Evolutionary conservation across 2,888 invertebrate genomes (phyloP).

Genomic region (Nysson spinosus): DNA sequence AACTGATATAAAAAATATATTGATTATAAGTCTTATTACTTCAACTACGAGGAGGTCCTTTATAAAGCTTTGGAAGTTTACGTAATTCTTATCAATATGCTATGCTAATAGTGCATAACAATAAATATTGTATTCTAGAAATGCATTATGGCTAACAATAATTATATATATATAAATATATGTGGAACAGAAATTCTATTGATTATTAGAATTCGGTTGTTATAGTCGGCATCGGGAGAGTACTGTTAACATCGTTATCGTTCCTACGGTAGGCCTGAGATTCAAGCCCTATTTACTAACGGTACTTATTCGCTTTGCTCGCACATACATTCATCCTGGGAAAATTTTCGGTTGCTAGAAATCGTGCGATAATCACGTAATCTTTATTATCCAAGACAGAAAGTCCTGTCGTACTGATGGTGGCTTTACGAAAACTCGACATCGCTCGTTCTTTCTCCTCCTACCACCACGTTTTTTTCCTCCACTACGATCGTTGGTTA

Average conservation of each 20-base stretch:
- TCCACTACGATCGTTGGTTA: slow-evolving; percentile 3
- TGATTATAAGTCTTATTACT: too few species aligned
- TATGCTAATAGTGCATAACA: too few species aligned
- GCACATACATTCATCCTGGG: background rate
- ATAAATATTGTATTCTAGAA: too few species aligned
- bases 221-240: slow-evolving; percentile 2
- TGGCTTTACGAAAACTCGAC: slow-evolving; percentile 5
- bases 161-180: background rate
- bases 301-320: slow-evolving; percentile 36
- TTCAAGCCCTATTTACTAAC: slow-evolving; percentile 43
- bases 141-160: too few species aligned
- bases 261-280: slow-evolving; percentile 25
- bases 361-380: slow-evolving; percentile 3
- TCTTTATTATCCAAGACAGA: background rate
- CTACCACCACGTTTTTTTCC: slow-evolving; percentile 1
- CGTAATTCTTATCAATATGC: too few species aligned
- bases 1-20: too few species aligned
- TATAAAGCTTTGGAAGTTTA: too few species aligned
- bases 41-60: too few species aligned
- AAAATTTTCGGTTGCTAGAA: slow-evolving; percentile 25
- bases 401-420: slow-evolving; percentile 4
- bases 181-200: background rate
- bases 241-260: slow-evolving; percentile 53
- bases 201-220: slow-evolving; percentile 14
- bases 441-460: slow-evolving; percentile 3